Evolutionary conservation across 2,888 invertebrate genomes (phyloP), one percentile per base, ranked within the genome.

Genomic region (Ormyrus pomaceus): DNA sequence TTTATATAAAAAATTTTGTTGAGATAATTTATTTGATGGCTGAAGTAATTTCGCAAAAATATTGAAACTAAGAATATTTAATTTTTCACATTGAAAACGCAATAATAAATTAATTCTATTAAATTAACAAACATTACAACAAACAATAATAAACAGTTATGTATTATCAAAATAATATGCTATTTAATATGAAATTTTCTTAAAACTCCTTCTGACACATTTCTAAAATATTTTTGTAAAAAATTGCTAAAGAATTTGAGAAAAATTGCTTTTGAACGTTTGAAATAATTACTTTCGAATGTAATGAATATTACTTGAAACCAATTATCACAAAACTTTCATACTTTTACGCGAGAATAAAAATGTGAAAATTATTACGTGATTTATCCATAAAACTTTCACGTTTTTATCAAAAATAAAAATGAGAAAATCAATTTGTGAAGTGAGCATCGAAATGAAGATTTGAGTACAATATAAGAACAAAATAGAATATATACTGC

Each of bases 311-410:
- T 45, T 19, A 19, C 19, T 68, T 13, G 53, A 56, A 46, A 48
- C 45, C 70, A 50, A 50, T 59, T 59, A 61, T 71, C 71, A 61
- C 61, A 55, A 62, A 72, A 72, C 45, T 72, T 72, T 62, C 62
- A 72, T 53, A 62, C 53, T 72, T 72, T 62, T 62, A 72, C 46
- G 5, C n/a, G 19, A 55, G 46, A 71, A 59, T 61, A 71, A 71
- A 71, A 71, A 71, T 51, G 61, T 72, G 62, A 72, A 73, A 62
- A 73, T 62, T 11, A 62, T n/a, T 13, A 62, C 10, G 72, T 62
- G 62, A 72, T 34, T 58, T 70, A 9, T 13, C 46, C 46, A 48
- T 55, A 48, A 64, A 72, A 62, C 53, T 72, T 72, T 62, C 72
- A 72, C 55, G 13, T 46, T 46, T 62, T 72, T 72, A 62, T n/a